Percentiles rank a stretch among this genome's conserved stretches.
Evolutionary conservation across 1,140 invertebrate genomes (phyloP).

Genomic region (Pentalonia nigronervosa): DNA sequence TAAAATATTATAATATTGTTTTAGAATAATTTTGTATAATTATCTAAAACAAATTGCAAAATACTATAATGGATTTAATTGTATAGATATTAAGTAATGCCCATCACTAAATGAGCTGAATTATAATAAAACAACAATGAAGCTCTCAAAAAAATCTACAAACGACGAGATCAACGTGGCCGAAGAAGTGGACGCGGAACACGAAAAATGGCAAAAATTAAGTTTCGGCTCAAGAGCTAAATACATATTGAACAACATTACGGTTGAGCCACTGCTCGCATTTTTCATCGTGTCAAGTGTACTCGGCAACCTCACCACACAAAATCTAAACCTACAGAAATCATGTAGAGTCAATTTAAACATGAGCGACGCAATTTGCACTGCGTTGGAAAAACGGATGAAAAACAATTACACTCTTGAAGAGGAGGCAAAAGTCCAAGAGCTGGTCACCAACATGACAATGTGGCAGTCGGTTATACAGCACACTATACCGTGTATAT

Average conservation of each 20-base stretch:
- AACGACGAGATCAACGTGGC: not conserved
- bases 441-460: conserved; percentile 77
- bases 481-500: conserved; percentile 75
- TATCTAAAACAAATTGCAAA: not conserved
- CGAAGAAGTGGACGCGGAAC: conserved; percentile 36
- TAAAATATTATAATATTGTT: not conserved
- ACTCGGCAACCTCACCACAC: conserved; percentile 76
- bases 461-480: conserved; percentile 83
- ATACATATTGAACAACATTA: conserved; percentile 69
- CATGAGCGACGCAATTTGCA: conserved; percentile 76
- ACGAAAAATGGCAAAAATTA: conserved; percentile 40
- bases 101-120: not conserved
- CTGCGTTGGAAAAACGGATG: conserved; percentile 73
- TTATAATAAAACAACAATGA: not conserved
- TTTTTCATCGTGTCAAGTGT: conserved; percentile 84
- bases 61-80: not conserved
- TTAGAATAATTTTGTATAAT: not conserved
- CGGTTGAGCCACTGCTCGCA: conserved; percentile 80
- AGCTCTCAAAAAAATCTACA: not conserved
- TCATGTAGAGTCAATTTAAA: conserved; percentile 81
- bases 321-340: conserved; percentile 84
- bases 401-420: conserved; percentile 74
- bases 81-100: not conserved
- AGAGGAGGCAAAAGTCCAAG: conserved; percentile 77
- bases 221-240: conserved; percentile 61